A percentile compares a stretch with the other conserved stretches of the same genome.
These are phyloP conservation scores for Apocrypta bakeri DNA, from an alignment of 1,140 invertebrate genomes.

Conservation along the genomic window DNA sequence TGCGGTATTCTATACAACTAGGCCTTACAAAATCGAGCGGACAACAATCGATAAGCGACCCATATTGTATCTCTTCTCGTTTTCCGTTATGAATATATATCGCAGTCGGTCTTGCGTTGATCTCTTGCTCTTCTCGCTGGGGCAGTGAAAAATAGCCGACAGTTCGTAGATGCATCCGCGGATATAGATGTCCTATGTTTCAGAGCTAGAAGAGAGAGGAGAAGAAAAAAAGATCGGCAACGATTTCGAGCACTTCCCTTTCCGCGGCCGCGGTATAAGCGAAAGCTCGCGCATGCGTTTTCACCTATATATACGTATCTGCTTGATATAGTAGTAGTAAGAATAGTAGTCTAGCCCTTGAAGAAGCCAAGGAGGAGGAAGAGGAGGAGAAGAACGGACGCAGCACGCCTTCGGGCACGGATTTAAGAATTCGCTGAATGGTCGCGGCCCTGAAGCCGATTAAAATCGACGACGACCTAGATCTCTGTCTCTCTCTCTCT, in stretches of 20 bases:
- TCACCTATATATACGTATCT: background rate
- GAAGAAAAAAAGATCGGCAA: background rate
- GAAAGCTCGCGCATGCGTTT: constrained; percentile 19
- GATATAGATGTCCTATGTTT: background rate
- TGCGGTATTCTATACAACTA: constrained; percentile 50
- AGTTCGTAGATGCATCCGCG: background rate
- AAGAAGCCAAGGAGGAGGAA: background rate
- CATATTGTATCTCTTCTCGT: constrained; percentile 69
- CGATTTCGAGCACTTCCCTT: constrained; percentile 2
- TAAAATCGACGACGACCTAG: constrained; percentile 73
- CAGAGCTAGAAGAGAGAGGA: background rate
- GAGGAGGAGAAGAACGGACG: background rate
- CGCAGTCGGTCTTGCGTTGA: background rate
- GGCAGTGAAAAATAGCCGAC: constrained; percentile 7
- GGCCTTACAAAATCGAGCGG: constrained; percentile 67
- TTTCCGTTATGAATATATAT: constrained; percentile 12
- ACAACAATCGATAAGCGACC: constrained; percentile 74
- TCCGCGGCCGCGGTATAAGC: background rate
- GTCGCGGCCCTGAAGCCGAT: constrained; percentile 64
- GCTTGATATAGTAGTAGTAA: no score
- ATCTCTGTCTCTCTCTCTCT: constrained; percentile 61
- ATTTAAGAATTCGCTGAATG: constrained; percentile 62
- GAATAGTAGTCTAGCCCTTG: background rate
- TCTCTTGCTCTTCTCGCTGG: constrained; percentile 6
- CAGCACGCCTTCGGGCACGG: constrained; percentile 24